phyloP scores from a whole-genome alignment of 1,140 invertebrate genomes.

The Teleogryllus occipitalis region DNA sequence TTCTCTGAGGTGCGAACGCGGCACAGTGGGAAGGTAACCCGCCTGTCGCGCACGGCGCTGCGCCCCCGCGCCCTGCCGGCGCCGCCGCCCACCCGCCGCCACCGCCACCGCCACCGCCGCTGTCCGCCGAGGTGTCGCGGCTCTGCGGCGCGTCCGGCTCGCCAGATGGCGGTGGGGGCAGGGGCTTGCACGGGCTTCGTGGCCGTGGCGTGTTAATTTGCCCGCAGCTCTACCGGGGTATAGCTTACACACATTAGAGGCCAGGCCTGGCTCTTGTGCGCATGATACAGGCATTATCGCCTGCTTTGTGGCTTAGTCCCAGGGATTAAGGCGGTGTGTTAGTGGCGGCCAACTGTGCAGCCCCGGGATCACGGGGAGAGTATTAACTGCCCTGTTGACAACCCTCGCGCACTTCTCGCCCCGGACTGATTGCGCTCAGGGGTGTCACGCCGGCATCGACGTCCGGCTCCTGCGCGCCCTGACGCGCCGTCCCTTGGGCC shows the following conservation, averaged over 20 bases:
- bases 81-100: no score
- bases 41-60: no score
- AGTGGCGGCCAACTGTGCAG: constrained; percentile 11
- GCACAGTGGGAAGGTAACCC: no score
- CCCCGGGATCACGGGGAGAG: constrained; percentile 11
- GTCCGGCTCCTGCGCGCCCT: no score
- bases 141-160: no score
- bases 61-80: no score
- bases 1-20: no score
- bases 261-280: background rate
- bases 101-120: no score
- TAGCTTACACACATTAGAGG: constrained; percentile 4
- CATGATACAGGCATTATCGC: constrained; percentile 15
- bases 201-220: background rate
- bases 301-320: constrained; percentile 12
- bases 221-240: constrained; percentile 2
- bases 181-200: background rate
- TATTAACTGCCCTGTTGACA: constrained; percentile 6
- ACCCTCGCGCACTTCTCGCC: background rate
- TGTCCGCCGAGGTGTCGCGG: no score
- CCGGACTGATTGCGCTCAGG: constrained; percentile 2
- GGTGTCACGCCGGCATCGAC: background rate
- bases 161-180: background rate
- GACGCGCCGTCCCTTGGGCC: background rate
- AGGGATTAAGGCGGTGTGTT: constrained; percentile 13